Base-by-base conservation (phyloP, 2,797 vertebrate genomes). In the Schizothorax lantsangensis region DNA sequence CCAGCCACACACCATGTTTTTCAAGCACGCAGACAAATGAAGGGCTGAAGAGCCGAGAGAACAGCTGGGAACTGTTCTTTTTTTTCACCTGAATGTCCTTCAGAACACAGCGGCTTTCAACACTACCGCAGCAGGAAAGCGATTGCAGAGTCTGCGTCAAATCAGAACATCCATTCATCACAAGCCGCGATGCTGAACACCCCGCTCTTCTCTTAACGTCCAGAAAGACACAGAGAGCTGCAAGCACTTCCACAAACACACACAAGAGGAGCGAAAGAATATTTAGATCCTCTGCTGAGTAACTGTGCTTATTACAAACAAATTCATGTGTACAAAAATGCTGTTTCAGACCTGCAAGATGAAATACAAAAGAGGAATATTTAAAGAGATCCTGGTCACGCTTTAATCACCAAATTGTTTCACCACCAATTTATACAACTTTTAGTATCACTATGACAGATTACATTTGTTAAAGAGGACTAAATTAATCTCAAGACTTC, bases 1-100 rank as follows among this genome's bases (percentile, higher is more conserved):
- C 15, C 8, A 62, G 80, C 73, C 88, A 88, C 81, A 73, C 78
- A 66, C 73, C 7, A 54, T 72, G 82, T 23, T 91, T 85, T 81
- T 79, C 52, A 57, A 78, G 40, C 83, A 47, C 12, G n/a, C 54
- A 82, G 66, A 86, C 88, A 92, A 91, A 92, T 83, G 57, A 86
- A 30, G 73, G 73, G 83, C 84, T 85, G 64, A 36, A 66, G 62
- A 47, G 75, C 69, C 43, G 26, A 86, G 86, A 4, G 30, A 91
- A 85, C 87, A 89, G 88, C 84, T 88, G 84, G 86, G 36, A 83
- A 90, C 68, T 89, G 33, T 78, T 83, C 89, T 92, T 88, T 88
- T 88, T 47, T 91, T 93, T 93, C 91, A 91, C 91, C 90, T 89
- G 83, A 86, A 88, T 71, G 91, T 93, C 93, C 92, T 94, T 93